phyloP scores from a whole-genome alignment of 2,888 invertebrate genomes.

The Eudasyphora cyanicolor region DNA sequence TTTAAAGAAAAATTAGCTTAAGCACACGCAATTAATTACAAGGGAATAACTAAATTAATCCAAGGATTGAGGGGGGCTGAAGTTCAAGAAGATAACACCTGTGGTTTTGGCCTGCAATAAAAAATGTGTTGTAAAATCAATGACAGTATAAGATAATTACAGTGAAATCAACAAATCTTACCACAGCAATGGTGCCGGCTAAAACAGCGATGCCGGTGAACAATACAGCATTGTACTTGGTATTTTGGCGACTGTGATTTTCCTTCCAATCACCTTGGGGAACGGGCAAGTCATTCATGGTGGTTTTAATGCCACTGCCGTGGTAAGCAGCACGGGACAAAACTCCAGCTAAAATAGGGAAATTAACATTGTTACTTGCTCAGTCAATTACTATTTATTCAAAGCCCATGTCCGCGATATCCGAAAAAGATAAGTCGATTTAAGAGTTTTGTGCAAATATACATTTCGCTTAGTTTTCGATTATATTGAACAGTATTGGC shows the following conservation, averaged over 20 bases:
- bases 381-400: too few relatives aligned
- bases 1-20: constrained; percentile 45
- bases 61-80: constrained; percentile 82
- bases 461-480: too few relatives aligned
- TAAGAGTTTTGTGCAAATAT: too few relatives aligned
- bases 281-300: constrained; percentile 89
- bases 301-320: constrained; percentile 74
- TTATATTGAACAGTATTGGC: too few relatives aligned
- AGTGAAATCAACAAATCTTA: constrained; percentile 66
- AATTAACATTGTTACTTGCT: background rate
- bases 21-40: constrained; percentile 47
- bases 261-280: constrained; percentile 90
- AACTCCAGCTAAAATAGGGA: constrained; percentile 71
- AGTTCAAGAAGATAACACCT: constrained; percentile 84
- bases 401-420: too few relatives aligned
- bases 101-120: constrained; percentile 82
- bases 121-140: constrained; percentile 65
- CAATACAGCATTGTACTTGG: constrained; percentile 86
- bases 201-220: constrained; percentile 82
- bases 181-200: constrained; percentile 77
- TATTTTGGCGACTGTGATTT: constrained; percentile 84
- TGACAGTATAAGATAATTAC: constrained; percentile 50
- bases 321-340: constrained; percentile 78
- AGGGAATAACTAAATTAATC: constrained; percentile 78
- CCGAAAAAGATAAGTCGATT: too few relatives aligned